phyloP scores from a whole-genome alignment of 2,113 vertebrate species.

The Protobothrops mucrosquamatus region DNA sequence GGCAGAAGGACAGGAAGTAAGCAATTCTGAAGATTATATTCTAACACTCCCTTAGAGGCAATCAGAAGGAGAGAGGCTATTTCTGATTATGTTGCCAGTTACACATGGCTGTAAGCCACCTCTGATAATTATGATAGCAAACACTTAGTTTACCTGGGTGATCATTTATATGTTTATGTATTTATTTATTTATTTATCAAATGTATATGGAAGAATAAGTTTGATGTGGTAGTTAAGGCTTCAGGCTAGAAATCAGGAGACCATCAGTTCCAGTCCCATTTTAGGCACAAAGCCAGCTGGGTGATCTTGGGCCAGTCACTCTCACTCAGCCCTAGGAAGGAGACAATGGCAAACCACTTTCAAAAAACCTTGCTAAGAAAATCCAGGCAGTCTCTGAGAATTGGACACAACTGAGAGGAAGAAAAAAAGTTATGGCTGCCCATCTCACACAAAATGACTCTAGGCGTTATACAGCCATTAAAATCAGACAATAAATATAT shows the following conservation, averaged over 20 bases:
- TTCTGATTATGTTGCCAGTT: neutral
- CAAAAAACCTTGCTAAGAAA: no score
- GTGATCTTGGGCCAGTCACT: no score
- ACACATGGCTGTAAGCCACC: fast-evolving
- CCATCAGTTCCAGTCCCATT: neutral
- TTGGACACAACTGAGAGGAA: no score
- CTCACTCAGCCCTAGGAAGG: no score
- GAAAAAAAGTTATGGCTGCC: no score
- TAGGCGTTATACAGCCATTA: no score
- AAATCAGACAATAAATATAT: no score
- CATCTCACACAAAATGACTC: no score
- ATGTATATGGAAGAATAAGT: neutral
- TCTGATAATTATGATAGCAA: neutral
- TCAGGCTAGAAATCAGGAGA: neutral
- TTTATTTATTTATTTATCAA: no score
- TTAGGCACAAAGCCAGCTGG: neutral
- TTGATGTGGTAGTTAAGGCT: neutral
- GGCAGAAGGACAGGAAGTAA: neutral
- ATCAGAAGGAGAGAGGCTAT: neutral
- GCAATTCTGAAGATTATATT: neutral
- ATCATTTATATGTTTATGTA: neutral
- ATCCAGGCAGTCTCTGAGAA: no score
- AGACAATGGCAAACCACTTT: no score
- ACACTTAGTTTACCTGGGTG: neutral
- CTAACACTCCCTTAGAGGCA: neutral